Conservation (phyloP, 1,140 invertebrate species). For the Calliphora vicina region DNA sequence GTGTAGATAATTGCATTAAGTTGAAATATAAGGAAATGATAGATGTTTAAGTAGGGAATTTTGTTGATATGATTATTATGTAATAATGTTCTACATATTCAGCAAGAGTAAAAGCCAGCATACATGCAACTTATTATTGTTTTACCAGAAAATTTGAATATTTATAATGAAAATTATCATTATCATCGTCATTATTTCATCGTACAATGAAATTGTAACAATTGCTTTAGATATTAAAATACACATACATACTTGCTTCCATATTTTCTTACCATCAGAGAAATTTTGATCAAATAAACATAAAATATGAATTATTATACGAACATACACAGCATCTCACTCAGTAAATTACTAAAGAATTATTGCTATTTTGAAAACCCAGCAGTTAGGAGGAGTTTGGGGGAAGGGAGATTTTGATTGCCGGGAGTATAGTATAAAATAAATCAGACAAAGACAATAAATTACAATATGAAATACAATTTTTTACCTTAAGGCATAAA, state of each 20-base stretch:
- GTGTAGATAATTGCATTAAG: background rate
- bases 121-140: background rate
- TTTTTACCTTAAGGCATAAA: background rate
- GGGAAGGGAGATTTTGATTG: background rate
- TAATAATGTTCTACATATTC: background rate
- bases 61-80: background rate
- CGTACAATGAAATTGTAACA: background rate
- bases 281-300: slow-evolving; percentile 2
- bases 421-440: background rate
- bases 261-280: background rate
- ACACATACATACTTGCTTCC: background rate
- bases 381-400: background rate
- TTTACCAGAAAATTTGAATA: background rate
- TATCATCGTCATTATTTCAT: background rate
- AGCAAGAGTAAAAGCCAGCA: background rate
- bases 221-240: background rate
- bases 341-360: background rate
- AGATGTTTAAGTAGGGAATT: background rate
- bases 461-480: slow-evolving; percentile 10
- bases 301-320: slow-evolving; percentile 14
- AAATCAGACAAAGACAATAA: slow-evolving; percentile 14
- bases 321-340: background rate
- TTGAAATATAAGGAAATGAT: background rate
- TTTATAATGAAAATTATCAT: background rate
- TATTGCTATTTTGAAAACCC: background rate